Evolutionary conservation across 2,888 invertebrate genomes (phyloP), one percentile per base, ranked within the genome.

Genomic region (Strigamia transsilvanica): DNA sequence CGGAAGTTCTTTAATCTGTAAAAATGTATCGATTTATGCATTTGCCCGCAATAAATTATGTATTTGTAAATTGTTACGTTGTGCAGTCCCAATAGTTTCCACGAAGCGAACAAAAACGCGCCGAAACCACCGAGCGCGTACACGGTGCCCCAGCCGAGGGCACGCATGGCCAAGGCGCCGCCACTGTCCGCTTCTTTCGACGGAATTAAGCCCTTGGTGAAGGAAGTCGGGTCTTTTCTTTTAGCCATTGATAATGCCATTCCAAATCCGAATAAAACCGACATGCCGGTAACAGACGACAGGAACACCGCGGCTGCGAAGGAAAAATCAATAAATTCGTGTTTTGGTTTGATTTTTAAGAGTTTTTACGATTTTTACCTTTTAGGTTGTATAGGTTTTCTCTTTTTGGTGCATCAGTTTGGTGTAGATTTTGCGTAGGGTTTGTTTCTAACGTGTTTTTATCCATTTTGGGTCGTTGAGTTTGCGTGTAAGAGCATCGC

Each of bases 101-200:
- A 97, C 83, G 96, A 91, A 13, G 93, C 92, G 88, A 93, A 95
- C 87, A 93, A 94, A 81, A 97, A 88, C 80, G 93, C 88, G 10
- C 94, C 92, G 82, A 96, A 94, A 0, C 97, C 97, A 46, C 93
- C 90, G n/a, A 96, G 89, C 0, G 97, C 95, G 88, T 94, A 96
- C 0, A 96, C 84, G 0, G 95, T 93, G 2, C 96, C 97, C 93
- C 94, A 94, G 9, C 93, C 94, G 0, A 98, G 89, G 0, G 98
- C 98, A 87, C 94, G 90, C 81, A 94, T 84, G 0, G 97, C 97
- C 83, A 97, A 89, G 77, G 89, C 87, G 4, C 93, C 92, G 18
- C 96, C 97, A 83, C 93, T 92, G 88, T 95, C 95, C 83, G 93
- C 87, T 23, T 86, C 86, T 82, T 85, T 84, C 9, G 85, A 91